Conservation (phyloP, 2,888 invertebrate species). For the Drosophila differens region DNA sequence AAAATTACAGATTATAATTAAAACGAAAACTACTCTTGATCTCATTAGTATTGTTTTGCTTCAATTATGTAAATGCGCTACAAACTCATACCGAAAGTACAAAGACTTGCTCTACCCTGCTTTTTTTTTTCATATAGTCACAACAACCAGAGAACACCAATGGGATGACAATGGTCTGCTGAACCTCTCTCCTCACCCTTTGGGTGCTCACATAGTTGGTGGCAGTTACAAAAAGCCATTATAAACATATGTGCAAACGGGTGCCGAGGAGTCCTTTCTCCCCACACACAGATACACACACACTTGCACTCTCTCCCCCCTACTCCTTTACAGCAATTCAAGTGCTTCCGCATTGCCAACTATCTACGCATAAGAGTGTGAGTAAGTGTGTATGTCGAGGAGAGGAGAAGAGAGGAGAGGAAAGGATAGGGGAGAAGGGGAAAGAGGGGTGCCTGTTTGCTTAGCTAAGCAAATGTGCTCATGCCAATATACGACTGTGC, state of each 20-base stretch:
- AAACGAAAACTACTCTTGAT: neutral
- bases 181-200: neutral
- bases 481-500: neutral
- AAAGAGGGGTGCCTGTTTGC: constrained; percentile 24
- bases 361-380: constrained; percentile 17
- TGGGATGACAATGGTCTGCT: constrained; percentile 32
- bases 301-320: neutral
- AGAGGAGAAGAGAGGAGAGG: neutral
- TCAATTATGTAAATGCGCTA: neutral
- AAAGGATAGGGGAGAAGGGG: neutral
- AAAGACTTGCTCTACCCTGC: constrained; percentile 19
- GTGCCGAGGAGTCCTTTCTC: neutral
- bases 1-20: no score
- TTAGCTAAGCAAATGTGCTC: constrained; percentile 59
- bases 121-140: constrained; percentile 1
- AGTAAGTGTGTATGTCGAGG: constrained; percentile 8
- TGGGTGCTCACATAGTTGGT: constrained; percentile 38
- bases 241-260: constrained; percentile 73
- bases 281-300: neutral
- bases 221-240: constrained; percentile 77
- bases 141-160: constrained; percentile 25
- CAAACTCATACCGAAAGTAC: no score
- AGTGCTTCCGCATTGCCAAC: constrained; percentile 59
- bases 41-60: neutral
- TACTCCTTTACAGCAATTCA: constrained; percentile 40